phyloP scores from a whole-genome alignment of 1,140 invertebrate genomes.

The Aphelenchoides avenae region DNA sequence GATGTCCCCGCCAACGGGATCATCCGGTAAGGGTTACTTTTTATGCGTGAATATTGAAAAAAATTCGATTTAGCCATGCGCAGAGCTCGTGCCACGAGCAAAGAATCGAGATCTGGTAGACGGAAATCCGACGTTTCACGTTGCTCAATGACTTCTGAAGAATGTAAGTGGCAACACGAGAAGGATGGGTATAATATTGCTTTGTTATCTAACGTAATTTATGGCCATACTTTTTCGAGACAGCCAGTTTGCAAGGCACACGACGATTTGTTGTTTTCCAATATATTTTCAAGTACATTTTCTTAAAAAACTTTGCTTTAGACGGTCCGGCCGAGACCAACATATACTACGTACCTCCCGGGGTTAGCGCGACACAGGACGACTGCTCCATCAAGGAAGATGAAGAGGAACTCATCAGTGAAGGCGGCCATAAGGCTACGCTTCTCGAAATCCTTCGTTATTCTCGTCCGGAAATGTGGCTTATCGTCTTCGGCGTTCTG shows the following conservation, averaged over 20 bases:
- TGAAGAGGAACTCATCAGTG: conserved; percentile 1
- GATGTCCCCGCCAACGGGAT: neutral
- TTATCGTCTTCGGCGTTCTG: conserved; percentile 8
- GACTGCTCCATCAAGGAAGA: conserved; percentile 10
- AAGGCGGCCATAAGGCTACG: conserved; percentile 3
- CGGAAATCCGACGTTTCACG: neutral
- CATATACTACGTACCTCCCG: conserved; percentile 5
- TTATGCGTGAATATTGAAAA: neutral
- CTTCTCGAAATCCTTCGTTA: conserved; percentile 1
- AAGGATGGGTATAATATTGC: too few relatives aligned
- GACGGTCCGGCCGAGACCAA: too few relatives aligned
- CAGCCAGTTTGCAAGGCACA: too few relatives aligned
- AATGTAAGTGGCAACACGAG: too few relatives aligned
- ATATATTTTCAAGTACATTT: too few relatives aligned
- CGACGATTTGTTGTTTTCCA: too few relatives aligned
- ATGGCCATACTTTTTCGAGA: too few relatives aligned
- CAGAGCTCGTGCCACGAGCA: neutral
- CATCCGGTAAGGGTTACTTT: neutral
- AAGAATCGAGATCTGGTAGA: neutral
- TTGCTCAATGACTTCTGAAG: too few relatives aligned
- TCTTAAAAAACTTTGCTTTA: too few relatives aligned
- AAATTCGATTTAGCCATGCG: conserved; percentile 10
- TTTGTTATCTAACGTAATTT: too few relatives aligned
- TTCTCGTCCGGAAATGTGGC: conserved; percentile 16
- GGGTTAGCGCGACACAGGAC: conserved; percentile 3